Conservation (phyloP, 2,797 vertebrate species). For the Pseudomugil gertrudae region DNA sequence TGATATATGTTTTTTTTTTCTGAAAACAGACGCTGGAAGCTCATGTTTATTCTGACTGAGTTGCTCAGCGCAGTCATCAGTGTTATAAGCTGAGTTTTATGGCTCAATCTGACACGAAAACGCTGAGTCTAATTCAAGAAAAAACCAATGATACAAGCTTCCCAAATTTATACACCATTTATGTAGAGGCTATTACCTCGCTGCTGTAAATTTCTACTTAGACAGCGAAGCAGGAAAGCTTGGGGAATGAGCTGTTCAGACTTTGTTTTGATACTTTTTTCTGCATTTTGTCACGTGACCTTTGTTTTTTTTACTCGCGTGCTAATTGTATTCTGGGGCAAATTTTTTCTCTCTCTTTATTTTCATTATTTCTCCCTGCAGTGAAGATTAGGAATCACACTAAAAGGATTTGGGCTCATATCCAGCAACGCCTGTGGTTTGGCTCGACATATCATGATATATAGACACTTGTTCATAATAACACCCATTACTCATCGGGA, state of each 20-base stretch:
- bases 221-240: conserved; percentile 1
- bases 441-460: conserved; percentile 8
- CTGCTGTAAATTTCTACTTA: background rate
- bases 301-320: background rate
- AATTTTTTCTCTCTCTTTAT: background rate
- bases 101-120: background rate
- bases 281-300: conserved; percentile 4
- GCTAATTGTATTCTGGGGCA: too few relatives aligned
- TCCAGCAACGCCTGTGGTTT: conserved; percentile 6
- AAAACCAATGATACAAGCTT: background rate
- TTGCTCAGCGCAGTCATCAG: background rate
- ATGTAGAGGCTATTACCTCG: conserved; percentile 12
- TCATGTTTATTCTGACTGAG: background rate
- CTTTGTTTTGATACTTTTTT: conserved; percentile 9
- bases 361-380: background rate
- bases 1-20: too few relatives aligned
- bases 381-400: conserved; percentile 11
- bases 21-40: background rate
- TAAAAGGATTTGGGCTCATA: background rate
- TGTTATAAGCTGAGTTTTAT: background rate
- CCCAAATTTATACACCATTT: conserved; percentile 33
- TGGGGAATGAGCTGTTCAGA: background rate
- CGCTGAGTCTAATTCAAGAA: conserved; percentile 11
- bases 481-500: conserved; percentile 3
- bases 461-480: conserved; percentile 22